Base-by-base conservation (phyloP, 2,888 invertebrate genomes). In the Nowickia ferox region DNA sequence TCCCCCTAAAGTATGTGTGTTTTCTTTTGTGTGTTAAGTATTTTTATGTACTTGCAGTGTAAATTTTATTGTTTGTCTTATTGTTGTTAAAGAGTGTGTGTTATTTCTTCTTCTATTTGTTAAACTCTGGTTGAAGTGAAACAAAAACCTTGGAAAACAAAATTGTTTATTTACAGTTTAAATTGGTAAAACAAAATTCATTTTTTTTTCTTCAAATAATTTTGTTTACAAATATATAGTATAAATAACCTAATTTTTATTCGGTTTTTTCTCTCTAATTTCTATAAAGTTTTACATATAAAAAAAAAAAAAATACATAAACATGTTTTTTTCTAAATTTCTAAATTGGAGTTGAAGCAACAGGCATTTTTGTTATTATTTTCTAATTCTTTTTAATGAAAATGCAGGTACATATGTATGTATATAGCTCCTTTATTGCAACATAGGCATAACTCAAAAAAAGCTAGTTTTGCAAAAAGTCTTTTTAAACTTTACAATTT, bases 111-210 rank as follows among this genome's bases (percentile, higher is more conserved):
- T 53, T 65, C 40, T 65, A 48, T 80, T 71, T 84, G 51, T 78
- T 69, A 53, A 42, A 61, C 80, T 71, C 72, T 72, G 72, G 75
- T 69, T 75, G 19, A 61, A 59, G 61, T 30, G 71, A 75, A 77
- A 66, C 44, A 40, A 68, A 55, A 59, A 68, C 57, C 44, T 68
- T 38, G 30, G 46, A 46, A 63, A 66, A 77, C 55, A 61, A 30
- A 57, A 38, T 44, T 40, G 59, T 69, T 79, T 79, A 74, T 84
- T 79, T 84, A 80, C 78, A 75, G 51, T 42, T 84, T 69, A 76
- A 69, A 72, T 65, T 75, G 75, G 68, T 61, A 68, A 76, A 80
- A 40, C 80, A 77, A 44, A 19, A 1, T 2, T n/a, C 9, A 19
- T 17, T 42, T 30, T 57, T 10, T 61, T 9, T 53, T n/a, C n/a